Evolutionary conservation across 2,113 vertebrate genomes (phyloP).

Genomic region (Cathartes aura): DNA sequence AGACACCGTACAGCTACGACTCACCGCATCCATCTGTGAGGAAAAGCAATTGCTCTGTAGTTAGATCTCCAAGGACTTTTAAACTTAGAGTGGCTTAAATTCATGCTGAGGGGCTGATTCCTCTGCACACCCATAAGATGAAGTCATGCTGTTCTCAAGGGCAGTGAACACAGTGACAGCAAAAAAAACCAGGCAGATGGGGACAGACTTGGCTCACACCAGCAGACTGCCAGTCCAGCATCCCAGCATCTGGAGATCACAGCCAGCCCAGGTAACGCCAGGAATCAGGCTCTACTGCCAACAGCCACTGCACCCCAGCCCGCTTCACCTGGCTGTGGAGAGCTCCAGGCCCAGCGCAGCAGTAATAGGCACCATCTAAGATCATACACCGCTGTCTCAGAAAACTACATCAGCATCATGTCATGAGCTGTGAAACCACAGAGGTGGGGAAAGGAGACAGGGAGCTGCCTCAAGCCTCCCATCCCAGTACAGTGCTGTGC

Average conservation of each 20-base stretch:
- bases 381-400: neutral
- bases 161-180: neutral
- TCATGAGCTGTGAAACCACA: neutral
- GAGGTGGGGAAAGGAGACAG: neutral
- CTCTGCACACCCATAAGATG: fast-evolving
- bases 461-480: neutral
- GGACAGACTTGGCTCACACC: fast-evolving
- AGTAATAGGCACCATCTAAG: neutral
- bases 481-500: neutral
- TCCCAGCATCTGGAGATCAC: neutral
- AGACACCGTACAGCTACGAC: slow-evolving; percentile 92
- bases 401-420: neutral
- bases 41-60: neutral
- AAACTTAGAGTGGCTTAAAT: neutral
- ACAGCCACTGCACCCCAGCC: neutral
- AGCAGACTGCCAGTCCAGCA: neutral
- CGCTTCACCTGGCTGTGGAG: neutral
- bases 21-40: slow-evolving; percentile 91
- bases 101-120: neutral
- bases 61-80: neutral
- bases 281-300: neutral
- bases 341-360: neutral
- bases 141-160: neutral
- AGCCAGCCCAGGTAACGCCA: neutral
- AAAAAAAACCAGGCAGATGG: neutral